Evolutionary conservation across 2,797 vertebrate genomes (phyloP), one percentile per base, ranked within the genome.

Genomic region (Pseudomugil tenellus): DNA sequence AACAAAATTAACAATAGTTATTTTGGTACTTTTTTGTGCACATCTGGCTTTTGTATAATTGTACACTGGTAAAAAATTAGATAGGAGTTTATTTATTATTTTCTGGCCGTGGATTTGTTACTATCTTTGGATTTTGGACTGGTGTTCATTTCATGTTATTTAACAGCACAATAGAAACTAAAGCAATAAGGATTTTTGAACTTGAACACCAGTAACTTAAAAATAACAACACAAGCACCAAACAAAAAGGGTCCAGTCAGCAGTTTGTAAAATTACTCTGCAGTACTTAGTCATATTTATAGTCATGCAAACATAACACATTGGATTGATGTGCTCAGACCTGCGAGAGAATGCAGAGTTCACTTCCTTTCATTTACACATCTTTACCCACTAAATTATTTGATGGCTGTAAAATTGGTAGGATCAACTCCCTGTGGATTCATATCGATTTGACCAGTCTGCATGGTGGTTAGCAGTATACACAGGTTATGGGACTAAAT

Each of bases 51-150:
- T n/a, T n/a, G n/a, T n/a, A n/a, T n/a, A n/a, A n/a, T n/a, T n/a
- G 59, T n/a, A 43, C 16, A n/a, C 5, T 2, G 2, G 25, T 43
- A 26, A 51, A 67, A 70, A 17, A 70, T 53, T n/a, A 28, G 11
- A 26, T 26, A 11, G 17, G 35, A 28, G 16, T 39, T 3, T 17
- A 26, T 39, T 26, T 39, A 25, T n/a, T 10, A 35, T 14, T n/a
- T 35, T 56, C 31, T 23, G n/a, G 28, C 3, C 12, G 23, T 29
- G 26, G 13, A 31, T 41, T 46, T n/a, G 25, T 68, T 39, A 35
- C 21, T 48, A 52, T 21, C 28, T 31, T 21, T 26, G 12, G n/a
- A n/a, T 17, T 23, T 53, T 21, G 35, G 35, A 10, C 17, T 26
- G 48, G 34, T 53, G 35, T 61, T 61, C 48, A 12, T 21, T 21